Percentiles rank a stretch among this genome's conserved stretches.
phyloP scores from a whole-genome alignment of 2,113 vertebrate species.

The Barnardius zonarius region DNA sequence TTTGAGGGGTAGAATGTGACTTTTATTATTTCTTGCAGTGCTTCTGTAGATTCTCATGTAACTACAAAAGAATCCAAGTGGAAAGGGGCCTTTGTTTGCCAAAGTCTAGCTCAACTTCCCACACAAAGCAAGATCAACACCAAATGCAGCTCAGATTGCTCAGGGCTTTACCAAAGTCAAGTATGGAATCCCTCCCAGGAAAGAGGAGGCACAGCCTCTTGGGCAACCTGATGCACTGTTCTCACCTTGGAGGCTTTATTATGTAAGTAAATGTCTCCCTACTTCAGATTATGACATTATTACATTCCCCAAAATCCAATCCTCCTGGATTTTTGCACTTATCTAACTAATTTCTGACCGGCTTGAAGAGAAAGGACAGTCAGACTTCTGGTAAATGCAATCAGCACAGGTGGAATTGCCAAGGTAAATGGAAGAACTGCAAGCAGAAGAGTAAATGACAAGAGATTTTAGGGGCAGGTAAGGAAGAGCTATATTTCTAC shows the following conservation, averaged over 20 bases:
- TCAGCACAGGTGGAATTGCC: background rate
- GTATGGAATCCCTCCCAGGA: background rate
- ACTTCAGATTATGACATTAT: background rate
- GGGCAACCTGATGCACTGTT: background rate
- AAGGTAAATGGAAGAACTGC: background rate
- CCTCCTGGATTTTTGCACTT: background rate
- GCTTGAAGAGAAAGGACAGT: background rate
- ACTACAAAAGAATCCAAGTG: background rate
- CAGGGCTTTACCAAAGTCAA: background rate
- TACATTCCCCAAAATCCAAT: background rate
- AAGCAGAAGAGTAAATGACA: background rate
- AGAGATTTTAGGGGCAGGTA: rapidly evolving
- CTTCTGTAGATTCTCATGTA: background rate
- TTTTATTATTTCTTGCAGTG: background rate
- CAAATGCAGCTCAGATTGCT: background rate
- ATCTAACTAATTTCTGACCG: background rate
- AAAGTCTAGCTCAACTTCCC: background rate
- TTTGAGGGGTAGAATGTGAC: background rate
- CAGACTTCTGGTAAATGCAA: background rate
- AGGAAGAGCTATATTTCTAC: background rate
- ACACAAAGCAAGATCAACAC: background rate
- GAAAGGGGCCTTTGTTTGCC: background rate
- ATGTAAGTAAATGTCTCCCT: background rate
- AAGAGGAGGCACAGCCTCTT: background rate
- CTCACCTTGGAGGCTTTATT: background rate